Evolutionary conservation across 2,888 invertebrate genomes (phyloP), one percentile per base, ranked within the genome.

Genomic region (Stomorhina lunata): DNA sequence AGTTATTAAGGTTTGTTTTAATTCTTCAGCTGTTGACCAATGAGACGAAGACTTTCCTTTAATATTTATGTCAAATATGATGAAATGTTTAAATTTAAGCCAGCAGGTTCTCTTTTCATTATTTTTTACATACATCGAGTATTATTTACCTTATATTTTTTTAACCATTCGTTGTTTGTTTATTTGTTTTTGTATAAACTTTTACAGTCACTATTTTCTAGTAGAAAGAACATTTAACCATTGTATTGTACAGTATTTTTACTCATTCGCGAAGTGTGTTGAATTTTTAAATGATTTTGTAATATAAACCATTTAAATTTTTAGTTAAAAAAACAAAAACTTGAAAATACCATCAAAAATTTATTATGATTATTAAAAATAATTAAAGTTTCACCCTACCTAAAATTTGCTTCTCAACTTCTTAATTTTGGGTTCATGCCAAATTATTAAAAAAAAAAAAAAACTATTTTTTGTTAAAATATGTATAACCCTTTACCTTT

Each of bases 321-420:
- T 77, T 63, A 22, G 53, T 75, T 69, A 48, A 45, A 69, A 73
- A 75, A 66, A 57, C 15, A 73, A 75, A 68, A 76, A 53, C 77
- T 81, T 81, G 37, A 81, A 81, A 81, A 81, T 73, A 81, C 81
- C 66, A 72, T 77, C 55, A 78, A 81, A n/a, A 77, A 73, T 77
- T 53, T 73, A 77, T 72, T 50, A 50, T 48, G 27, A 63, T 73
- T 76, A 65, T 50, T 76, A 65, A 69, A 65, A 50, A 55, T 40
- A 50, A 50, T 65, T 27, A 27, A 72, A 48, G 17, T 61, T 53
- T 78, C 69, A 78, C 63, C 69, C 69, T 69, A 69, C 69, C 15
- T 37, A 12, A 77, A 68, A 61, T 12, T 77, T 76, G 72, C 81
- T 81, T 77, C 72, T 72, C 72, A 81, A 73, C 53, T 69, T 32